Evolutionary conservation across 1,140 invertebrate species (phyloP).

Genomic region (Pseudachorutes palmiensis): DNA sequence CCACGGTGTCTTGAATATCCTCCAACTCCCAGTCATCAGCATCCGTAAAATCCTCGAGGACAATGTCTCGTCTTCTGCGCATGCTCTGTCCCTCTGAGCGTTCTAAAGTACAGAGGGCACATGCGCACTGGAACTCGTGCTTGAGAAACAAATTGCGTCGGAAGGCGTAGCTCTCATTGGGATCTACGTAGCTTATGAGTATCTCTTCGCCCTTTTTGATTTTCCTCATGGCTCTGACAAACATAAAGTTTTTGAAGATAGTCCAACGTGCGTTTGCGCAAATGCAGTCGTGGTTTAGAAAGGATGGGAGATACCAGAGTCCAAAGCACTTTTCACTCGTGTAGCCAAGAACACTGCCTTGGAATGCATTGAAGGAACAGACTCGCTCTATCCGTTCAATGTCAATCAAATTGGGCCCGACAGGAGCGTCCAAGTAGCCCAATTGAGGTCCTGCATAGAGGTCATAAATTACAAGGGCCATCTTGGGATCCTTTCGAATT

Average conservation of each 20-base stretch:
- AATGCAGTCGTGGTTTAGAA: slow-evolving; percentile 7
- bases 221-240: not conserved
- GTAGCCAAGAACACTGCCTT: not conserved
- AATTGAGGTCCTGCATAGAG: slow-evolving; percentile 2
- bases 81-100: not conserved
- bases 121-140: slow-evolving; percentile 5
- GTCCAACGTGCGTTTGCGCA: slow-evolving; percentile 10
- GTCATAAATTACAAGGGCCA: not conserved
- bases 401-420: not conserved
- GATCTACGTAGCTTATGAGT: slow-evolving; percentile 10
- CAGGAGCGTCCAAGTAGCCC: not conserved
- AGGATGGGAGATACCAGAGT: slow-evolving; percentile 1
- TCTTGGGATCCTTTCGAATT: not conserved
- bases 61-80: not conserved
- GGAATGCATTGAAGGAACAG: slow-evolving; percentile 8
- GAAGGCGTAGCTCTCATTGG: not conserved
- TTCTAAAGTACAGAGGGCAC: slow-evolving; percentile 1
- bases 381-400: slow-evolving; percentile 9
- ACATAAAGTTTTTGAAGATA: slow-evolving; percentile 5
- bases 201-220: slow-evolving; percentile 8
- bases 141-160: not conserved
- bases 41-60: not conserved
- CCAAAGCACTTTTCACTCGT: not conserved
- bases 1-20: not conserved
- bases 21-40: not conserved